A percentile compares a stretch with the other conserved stretches of the same genome.
Evolutionary conservation across 2,797 vertebrate species (phyloP).

Genomic region (Peromyscus attwateri): DNA sequence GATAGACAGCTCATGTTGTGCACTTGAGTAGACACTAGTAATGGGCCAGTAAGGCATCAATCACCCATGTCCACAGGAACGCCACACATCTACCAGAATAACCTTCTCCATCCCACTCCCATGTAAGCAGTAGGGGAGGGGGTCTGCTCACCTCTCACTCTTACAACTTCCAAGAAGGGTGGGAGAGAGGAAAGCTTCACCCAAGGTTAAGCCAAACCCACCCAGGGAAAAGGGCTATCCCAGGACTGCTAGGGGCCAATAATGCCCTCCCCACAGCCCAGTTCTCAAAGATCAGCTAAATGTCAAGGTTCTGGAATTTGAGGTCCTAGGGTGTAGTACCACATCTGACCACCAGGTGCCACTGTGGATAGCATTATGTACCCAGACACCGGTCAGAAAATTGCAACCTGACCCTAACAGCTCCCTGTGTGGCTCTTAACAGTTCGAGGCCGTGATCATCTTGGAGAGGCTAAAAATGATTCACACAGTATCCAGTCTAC

Average conservation of each 20-base stretch:
- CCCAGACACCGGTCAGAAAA: not conserved
- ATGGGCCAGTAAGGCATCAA: not conserved
- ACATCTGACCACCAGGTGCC: not conserved
- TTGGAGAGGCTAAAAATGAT: not conserved
- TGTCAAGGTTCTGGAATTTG: not conserved
- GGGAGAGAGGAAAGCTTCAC: not conserved
- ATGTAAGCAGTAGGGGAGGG: accelerated
- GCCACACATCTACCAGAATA: no score
- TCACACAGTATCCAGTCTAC: not conserved
- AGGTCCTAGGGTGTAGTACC: not conserved
- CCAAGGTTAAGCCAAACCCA: not conserved
- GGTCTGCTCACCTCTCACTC: not conserved
- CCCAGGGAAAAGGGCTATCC: not conserved
- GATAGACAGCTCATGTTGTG: not conserved
- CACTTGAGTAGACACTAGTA: not conserved
- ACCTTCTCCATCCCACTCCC: not conserved
- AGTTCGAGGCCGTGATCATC: not conserved
- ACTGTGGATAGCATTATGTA: not conserved
- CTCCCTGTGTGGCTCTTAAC: not conserved
- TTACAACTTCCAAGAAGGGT: not conserved
- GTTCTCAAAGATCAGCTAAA: not conserved
- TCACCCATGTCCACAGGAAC: not conserved
- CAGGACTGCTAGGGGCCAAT: not conserved
- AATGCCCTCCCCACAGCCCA: not conserved
- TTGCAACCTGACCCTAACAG: not conserved